Evolutionary conservation across 2,888 invertebrate genomes (phyloP), one percentile per base, ranked within the genome.

Genomic region (Ochropleura plecta): DNA sequence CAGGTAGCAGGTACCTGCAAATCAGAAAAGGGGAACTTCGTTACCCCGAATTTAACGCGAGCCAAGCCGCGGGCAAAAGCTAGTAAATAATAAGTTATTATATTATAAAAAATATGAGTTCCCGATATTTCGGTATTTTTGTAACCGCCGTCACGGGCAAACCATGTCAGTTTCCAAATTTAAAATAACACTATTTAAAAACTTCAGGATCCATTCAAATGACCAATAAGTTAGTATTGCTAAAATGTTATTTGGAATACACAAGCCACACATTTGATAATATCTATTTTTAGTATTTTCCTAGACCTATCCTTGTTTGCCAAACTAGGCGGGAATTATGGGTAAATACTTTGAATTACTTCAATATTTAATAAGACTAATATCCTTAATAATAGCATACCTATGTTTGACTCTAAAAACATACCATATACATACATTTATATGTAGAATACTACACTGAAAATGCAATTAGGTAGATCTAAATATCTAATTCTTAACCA

Each of bases 291-390:
- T 79, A 59, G 73, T 48, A 64, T 77, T 77, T 77, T 64, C 46
- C 51, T 79, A 77, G 77, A 59, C 46, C 51, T 77, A 42, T 77
- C 80, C 77, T 76, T 53, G 20, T 79, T 78, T 42, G 44, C 63
- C 55, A 64, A 77, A 79, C 73, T 77, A 77, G 79, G 12, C 1
- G 14, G 40, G 7, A 18, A 79, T 5, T 12, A 46, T 46, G 40
- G 3, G 12, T 18, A 0, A 60, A 44, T 0, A 64, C 18, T 46
- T 40, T 40, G 20, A 64, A 64, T 16, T 30, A 59, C 40, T 77
- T 59, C 5, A 53, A 42, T 59, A 79, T 51, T 64, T 53, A 14
- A 79, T 51, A 18, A 12, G 6, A 8, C 7, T 2, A 73, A 64
- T 73, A 64, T 77, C 80, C 77, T 77, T 53, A 80, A 73, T 64